phyloP scores from a whole-genome alignment of 2,113 vertebrate species.

The Ageneiosus marmoratus region DNA sequence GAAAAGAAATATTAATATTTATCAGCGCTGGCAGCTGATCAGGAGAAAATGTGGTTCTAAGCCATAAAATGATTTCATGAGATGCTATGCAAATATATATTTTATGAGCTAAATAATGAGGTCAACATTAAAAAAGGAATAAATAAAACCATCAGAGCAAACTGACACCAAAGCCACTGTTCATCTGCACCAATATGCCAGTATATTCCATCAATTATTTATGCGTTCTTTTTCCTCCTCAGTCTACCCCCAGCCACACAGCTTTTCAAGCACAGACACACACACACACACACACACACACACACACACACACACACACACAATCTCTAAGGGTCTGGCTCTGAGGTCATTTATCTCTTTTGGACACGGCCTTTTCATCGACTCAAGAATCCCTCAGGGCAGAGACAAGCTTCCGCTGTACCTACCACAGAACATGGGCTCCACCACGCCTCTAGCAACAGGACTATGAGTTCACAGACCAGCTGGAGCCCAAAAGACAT shows the following conservation, averaged over 20 bases:
- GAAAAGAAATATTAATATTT: constrained; percentile 57
- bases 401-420: constrained; percentile 35
- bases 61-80: constrained; percentile 44
- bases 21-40: constrained; percentile 58
- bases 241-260: constrained; percentile 29
- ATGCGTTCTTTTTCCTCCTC: constrained; percentile 41
- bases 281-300: background rate
- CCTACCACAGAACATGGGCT: constrained; percentile 35
- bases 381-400: constrained; percentile 30
- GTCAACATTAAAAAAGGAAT: constrained; percentile 53
- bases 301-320: constrained; percentile 13
- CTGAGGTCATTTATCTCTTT: constrained; percentile 61
- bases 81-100: constrained; percentile 44
- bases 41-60: constrained; percentile 49
- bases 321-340: constrained; percentile 29
- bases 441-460: constrained; percentile 30
- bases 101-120: constrained; percentile 61
- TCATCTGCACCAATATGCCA: constrained; percentile 45
- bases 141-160: background rate
- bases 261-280: constrained; percentile 13
- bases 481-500: constrained; percentile 40
- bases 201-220: constrained; percentile 52
- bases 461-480: constrained; percentile 41
- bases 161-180: constrained; percentile 38
- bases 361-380: constrained; percentile 50